phyloP scores from a whole-genome alignment of 2,888 invertebrate genomes.

The Periphyllus acericola region DNA sequence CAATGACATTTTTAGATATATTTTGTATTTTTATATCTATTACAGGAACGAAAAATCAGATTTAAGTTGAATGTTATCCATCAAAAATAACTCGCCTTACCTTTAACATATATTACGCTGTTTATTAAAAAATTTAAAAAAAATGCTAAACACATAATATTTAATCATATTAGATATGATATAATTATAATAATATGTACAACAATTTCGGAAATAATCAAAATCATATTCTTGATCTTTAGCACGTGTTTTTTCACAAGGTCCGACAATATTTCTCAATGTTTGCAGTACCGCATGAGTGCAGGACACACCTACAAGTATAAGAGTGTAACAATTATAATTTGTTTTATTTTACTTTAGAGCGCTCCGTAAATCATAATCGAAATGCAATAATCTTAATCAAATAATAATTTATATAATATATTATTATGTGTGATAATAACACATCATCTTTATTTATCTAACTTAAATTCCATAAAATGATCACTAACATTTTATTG shows the following conservation, averaged over 20 bases:
- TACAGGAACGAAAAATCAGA: too few relatives aligned
- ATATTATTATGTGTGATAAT: background rate
- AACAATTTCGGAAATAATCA: background rate
- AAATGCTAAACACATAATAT: too few relatives aligned
- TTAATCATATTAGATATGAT: background rate
- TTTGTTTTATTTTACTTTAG: background rate
- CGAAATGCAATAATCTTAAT: background rate
- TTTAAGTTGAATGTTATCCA: too few relatives aligned
- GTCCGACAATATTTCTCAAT: constrained; percentile 31
- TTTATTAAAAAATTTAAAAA: too few relatives aligned
- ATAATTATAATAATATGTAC: background rate
- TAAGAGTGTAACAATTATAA: constrained; percentile 9
- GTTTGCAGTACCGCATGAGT: background rate
- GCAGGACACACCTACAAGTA: constrained; percentile 33
- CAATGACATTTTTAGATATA: too few relatives aligned
- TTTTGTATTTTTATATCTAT: too few relatives aligned
- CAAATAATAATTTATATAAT: background rate
- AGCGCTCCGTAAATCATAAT: background rate
- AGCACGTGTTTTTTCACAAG: constrained; percentile 14
- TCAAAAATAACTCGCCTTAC: too few relatives aligned
- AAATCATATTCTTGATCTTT: background rate
- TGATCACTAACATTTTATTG: background rate
- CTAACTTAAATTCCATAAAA: constrained; percentile 23
- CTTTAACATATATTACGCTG: too few relatives aligned
- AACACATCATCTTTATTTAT: constrained; percentile 3